Conservation (phyloP, 2,797 vertebrate species). For the Luscinia megarhynchos region DNA sequence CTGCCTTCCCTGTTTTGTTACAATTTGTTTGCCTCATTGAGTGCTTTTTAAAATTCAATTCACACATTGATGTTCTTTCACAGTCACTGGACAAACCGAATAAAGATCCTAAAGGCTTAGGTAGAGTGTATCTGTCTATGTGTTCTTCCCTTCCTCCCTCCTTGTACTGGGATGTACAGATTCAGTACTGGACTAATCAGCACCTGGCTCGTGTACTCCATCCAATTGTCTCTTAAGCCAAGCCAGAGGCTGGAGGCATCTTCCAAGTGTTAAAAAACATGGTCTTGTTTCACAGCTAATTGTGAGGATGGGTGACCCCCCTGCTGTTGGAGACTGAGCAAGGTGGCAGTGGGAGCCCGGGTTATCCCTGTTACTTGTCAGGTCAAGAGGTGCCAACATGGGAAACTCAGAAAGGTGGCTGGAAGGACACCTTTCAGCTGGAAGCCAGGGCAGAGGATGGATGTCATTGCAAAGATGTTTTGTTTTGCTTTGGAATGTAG, state of each 20-base stretch:
- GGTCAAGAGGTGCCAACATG: fast-evolving
- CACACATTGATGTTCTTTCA: not conserved
- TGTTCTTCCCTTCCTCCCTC: not conserved
- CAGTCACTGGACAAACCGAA: not conserved
- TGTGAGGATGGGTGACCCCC: not conserved
- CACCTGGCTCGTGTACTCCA: not conserved
- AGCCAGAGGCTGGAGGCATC: not conserved
- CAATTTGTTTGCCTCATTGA: not conserved
- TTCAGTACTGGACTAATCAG: not conserved
- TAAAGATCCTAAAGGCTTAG: not conserved
- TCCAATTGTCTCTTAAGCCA: not conserved
- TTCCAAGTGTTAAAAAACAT: not conserved
- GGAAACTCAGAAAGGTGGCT: not conserved
- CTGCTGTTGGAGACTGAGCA: not conserved
- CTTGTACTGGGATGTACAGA: not conserved
- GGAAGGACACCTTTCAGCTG: not conserved
- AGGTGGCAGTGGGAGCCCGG: not conserved
- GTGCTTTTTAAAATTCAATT: not conserved
- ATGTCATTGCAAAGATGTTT: not conserved
- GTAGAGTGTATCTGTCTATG: not conserved
- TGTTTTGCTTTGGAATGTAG: not conserved
- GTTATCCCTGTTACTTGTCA: not conserved
- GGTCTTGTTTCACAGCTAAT: not conserved
- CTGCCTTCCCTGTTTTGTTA: not conserved
- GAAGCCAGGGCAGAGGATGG: not conserved